Evolutionary conservation across 2,113 vertebrate species (phyloP).

Genomic region (Coracopsis vasa): DNA sequence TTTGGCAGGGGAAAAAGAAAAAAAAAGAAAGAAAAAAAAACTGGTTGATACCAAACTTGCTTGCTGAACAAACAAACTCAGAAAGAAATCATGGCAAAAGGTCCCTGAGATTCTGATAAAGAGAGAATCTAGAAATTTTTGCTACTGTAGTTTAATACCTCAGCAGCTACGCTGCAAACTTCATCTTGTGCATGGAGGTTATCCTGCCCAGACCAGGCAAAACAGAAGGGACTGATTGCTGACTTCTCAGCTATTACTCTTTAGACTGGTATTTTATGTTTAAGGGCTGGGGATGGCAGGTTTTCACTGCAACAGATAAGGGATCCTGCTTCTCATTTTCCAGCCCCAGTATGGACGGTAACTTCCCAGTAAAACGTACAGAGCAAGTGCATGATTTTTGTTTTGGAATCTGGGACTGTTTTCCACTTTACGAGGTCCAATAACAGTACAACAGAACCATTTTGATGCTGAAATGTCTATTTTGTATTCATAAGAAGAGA

Average conservation of each 20-base stretch:
- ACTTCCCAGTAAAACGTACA: neutral
- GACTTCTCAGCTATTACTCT: neutral
- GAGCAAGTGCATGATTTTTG: neutral
- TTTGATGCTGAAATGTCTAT: neutral
- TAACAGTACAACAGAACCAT: neutral
- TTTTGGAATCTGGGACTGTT: neutral
- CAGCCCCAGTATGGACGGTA: neutral
- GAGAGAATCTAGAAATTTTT: neutral
- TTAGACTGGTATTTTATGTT: neutral
- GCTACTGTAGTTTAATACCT: neutral
- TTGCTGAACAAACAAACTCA: neutral
- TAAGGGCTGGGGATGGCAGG: neutral
- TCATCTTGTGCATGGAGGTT: neutral
- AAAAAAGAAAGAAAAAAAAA: neutral
- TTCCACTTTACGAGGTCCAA: neutral
- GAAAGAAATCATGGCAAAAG: neutral
- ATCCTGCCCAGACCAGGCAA: neutral
- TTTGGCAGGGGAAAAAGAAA: no score
- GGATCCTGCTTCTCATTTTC: neutral
- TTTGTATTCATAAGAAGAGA: neutral
- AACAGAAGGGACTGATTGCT: fast-evolving
- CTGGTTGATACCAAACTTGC: fast-evolving
- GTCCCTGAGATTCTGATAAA: neutral
- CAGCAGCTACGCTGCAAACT: neutral
- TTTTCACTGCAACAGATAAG: neutral